These are phyloP conservation scores for Andrena chrysosceles DNA, from an alignment of 2,888 invertebrate genomes.

Conservation along the genomic window DNA sequence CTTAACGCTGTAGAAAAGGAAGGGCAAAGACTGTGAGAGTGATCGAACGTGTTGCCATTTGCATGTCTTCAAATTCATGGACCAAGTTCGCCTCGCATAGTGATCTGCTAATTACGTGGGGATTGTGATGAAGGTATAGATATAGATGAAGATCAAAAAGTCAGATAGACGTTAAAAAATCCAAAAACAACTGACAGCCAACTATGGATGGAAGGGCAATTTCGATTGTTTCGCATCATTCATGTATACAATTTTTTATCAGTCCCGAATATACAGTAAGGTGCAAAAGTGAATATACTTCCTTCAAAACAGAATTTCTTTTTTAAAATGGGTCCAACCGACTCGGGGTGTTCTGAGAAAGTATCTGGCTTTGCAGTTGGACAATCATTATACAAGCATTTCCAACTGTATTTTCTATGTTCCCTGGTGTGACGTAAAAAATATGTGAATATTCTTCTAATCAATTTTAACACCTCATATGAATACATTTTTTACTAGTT, in stretches of 20 bases:
- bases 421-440: no score
- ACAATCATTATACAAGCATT: no score
- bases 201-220: neutral
- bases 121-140: conserved; percentile 18
- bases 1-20: conserved; percentile 30
- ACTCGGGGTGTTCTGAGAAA: no score
- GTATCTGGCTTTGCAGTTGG: no score
- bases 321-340: no score
- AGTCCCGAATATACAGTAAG: no score
- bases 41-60: conserved; percentile 74
- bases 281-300: no score
- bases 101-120: conserved; percentile 65
- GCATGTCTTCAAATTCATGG: conserved; percentile 74
- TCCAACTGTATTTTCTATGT: no score
- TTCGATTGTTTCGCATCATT: neutral
- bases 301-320: no score
- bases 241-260: neutral
- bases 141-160: conserved; percentile 25
- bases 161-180: neutral
- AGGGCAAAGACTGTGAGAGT: conserved; percentile 43
- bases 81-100: conserved; percentile 71
- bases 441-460: no score
- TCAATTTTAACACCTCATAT: no score
- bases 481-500: no score
- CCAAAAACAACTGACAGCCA: neutral